Percentiles rank a stretch among this genome's conserved stretches.
Conservation (phyloP, 2,888 invertebrate genomes). For the Coenonympha glycerion region DNA sequence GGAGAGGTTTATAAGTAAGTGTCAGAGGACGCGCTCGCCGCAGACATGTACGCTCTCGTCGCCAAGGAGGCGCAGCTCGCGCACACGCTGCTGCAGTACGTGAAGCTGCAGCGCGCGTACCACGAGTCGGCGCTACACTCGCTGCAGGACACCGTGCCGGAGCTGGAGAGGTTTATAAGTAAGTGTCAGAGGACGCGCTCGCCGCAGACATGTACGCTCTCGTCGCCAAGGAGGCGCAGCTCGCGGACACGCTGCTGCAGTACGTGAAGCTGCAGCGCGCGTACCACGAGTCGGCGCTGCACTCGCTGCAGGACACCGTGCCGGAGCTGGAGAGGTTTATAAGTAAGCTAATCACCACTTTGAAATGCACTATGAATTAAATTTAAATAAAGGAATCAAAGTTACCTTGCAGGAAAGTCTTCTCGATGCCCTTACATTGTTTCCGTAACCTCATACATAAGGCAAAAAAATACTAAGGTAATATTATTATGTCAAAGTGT, state of each 20-base stretch:
- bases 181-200: slow-evolving; percentile 82
- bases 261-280: slow-evolving; percentile 90
- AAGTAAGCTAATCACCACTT: too few relatives aligned
- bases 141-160: slow-evolving; percentile 85
- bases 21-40: slow-evolving; percentile 85
- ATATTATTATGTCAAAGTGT: too few relatives aligned
- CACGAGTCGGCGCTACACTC: slow-evolving; percentile 89
- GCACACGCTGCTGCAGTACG: slow-evolving; percentile 86
- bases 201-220: slow-evolving; percentile 95
- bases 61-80: slow-evolving; percentile 94
- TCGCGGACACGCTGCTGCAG: slow-evolving; percentile 89
- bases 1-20: slow-evolving; percentile 86
- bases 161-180: slow-evolving; percentile 87
- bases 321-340: slow-evolving; percentile 86
- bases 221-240: slow-evolving; percentile 90
- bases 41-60: slow-evolving; percentile 93
- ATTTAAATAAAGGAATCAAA: too few relatives aligned
- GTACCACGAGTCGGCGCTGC: slow-evolving; percentile 90
- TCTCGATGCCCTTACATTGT: too few relatives aligned
- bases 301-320: slow-evolving; percentile 85
- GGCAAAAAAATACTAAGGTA: too few relatives aligned
- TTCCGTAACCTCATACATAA: too few relatives aligned
- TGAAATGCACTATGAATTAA: too few relatives aligned
- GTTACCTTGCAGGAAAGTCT: too few relatives aligned
- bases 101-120: slow-evolving; percentile 90